phyloP scores from a whole-genome alignment of 2,797 vertebrate genomes.

The Octomys mimax region DNA sequence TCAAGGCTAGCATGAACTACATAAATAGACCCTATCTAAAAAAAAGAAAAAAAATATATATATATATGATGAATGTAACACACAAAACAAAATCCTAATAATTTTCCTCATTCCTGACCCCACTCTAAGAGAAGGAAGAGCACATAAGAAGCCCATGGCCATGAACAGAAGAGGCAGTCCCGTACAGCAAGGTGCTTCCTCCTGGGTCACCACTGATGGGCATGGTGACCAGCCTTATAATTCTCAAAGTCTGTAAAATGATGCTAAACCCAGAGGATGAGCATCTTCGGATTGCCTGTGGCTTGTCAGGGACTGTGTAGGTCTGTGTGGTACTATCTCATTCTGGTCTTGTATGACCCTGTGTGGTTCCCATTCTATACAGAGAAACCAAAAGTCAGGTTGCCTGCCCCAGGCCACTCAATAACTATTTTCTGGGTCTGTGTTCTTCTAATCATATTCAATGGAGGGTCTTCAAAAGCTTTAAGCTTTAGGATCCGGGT shows the following conservation, averaged over 20 bases:
- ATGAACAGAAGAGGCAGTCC: not conserved
- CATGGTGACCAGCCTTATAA: not conserved
- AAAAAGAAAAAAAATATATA: not conserved
- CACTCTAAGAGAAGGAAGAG: not conserved
- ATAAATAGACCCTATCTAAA: not conserved
- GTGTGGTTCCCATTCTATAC: not conserved
- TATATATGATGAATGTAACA: not conserved
- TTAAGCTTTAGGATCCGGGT: conserved; percentile 27
- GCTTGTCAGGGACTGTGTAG: not conserved
- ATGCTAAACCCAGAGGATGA: not conserved
- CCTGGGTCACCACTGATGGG: not conserved
- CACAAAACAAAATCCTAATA: conserved; percentile 20
- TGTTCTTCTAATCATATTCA: not conserved
- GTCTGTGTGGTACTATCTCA: no score
- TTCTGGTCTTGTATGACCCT: not conserved
- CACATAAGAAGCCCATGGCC: not conserved
- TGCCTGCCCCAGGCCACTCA: not conserved
- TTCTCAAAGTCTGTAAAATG: not conserved
- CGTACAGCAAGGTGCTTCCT: not conserved
- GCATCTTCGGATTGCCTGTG: not conserved
- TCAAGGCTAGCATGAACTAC: not conserved
- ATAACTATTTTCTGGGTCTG: not conserved
- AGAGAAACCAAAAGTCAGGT: conserved; percentile 5
- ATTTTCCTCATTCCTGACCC: conserved; percentile 25
- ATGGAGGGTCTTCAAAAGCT: conserved; percentile 7